Evolutionary conservation across 2,888 invertebrate species (phyloP), one percentile per base, ranked within the genome.

Genomic region (Lasius fuliginosus): DNA sequence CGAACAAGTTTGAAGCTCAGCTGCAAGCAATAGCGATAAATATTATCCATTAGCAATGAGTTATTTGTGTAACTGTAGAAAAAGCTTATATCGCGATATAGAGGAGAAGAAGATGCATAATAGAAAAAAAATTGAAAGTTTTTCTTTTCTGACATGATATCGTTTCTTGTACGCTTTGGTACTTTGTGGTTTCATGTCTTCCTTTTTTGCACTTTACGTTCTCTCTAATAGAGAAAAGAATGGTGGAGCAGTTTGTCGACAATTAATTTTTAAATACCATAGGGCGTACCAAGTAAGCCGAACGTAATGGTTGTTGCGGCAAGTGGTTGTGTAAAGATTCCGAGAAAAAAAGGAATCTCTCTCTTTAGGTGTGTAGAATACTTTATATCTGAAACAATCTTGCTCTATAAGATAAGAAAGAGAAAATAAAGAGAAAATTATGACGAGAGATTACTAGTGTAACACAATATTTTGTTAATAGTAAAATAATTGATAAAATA

Each of bases 11-110:
- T 36, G 30, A 46, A 33, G n/a, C 68, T 69, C 83, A 85, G 84
- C 76, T 89, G 82, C 42, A 67, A 53, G 12, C 67, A 56, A 60
- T 33, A 64, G 64, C 53, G 82, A 84, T 77, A 88, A 85, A 87
- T 74, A 87, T 90, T 86, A 86, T 69, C 84, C 67, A 84, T 88
- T 84, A 86, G 36, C 68, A 27, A 65, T 40, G 30, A 60, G 71
- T 23, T 49, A 67, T 30, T 74, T 40, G n/a, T 15, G 49, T 36
- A 64, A 64, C 3, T 46, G 23, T 42, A 11, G n/a, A 53, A 49
- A 49, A 76, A 76, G 23, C n/a, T 64, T 8, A n/a, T 33, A n/a
- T 62, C 33, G 33, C 23, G n/a, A 8, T 9, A 67, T 65, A n/a
- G n/a, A 77, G 53, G 9, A n/a, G 0, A 42, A 0, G 0, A 56